A percentile compares a stretch with the other conserved stretches of the same genome.
phyloP scores from a whole-genome alignment of 1,140 invertebrate species.

The Drosophila rhopaloa region DNA sequence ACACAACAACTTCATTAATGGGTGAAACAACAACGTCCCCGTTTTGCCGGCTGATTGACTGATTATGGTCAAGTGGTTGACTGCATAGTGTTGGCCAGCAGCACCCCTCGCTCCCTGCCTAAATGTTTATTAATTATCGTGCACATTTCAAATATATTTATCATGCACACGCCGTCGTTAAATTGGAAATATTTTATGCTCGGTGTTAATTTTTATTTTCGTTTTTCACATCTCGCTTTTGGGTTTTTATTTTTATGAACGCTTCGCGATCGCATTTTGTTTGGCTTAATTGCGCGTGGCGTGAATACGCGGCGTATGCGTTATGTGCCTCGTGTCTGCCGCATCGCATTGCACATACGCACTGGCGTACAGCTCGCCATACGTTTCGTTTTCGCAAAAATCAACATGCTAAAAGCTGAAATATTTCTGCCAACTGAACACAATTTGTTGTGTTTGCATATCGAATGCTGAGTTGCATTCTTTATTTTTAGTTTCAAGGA shows the following conservation, averaged over 20 bases:
- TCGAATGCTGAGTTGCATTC: slow-evolving; percentile 55
- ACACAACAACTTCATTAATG: slow-evolving; percentile 80
- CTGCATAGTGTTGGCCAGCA: slow-evolving; percentile 15
- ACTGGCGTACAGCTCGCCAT: slow-evolving; percentile 36
- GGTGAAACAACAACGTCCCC: slow-evolving; percentile 48
- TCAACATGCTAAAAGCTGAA: slow-evolving; percentile 51
- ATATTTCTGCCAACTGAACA: slow-evolving; percentile 51
- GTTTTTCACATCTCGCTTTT: slow-evolving; percentile 34
- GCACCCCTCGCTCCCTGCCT: neutral
- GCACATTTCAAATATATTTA: slow-evolving; percentile 63
- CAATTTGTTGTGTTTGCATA: slow-evolving; percentile 45
- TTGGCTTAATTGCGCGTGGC: slow-evolving; percentile 77
- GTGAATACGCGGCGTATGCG: slow-evolving; percentile 71
- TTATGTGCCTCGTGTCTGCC: slow-evolving; percentile 43
- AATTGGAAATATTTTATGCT: slow-evolving; percentile 59
- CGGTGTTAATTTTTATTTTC: slow-evolving; percentile 50
- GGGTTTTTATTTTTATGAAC: slow-evolving; percentile 45
- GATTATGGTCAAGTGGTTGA: slow-evolving; percentile 80
- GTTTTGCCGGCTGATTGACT: slow-evolving; percentile 77
- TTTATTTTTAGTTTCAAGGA: slow-evolving; percentile 41
- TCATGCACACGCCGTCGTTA: slow-evolving; percentile 63
- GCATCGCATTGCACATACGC: slow-evolving; percentile 63
- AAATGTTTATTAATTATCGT: slow-evolving; percentile 69
- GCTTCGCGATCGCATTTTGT: slow-evolving; percentile 67
- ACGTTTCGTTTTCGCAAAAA: slow-evolving; percentile 39